Conservation (phyloP, 2,888 invertebrate genomes). For the Phengaris arion region DNA sequence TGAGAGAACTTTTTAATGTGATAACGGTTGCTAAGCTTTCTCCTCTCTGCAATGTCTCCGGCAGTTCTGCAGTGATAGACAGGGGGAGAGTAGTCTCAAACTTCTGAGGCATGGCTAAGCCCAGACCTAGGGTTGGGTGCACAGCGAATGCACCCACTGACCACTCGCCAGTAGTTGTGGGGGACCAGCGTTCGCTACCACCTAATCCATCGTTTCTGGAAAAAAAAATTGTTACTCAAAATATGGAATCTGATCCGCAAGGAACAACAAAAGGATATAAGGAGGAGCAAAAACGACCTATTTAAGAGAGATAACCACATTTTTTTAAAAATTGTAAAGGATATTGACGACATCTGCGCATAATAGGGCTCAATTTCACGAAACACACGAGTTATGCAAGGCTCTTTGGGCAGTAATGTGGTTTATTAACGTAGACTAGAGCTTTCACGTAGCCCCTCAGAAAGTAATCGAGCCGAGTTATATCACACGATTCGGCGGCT, state of each 20-base stretch:
- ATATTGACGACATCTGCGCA: too few relatives aligned
- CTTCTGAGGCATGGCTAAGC: conserved; percentile 57
- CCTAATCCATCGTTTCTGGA: conserved; percentile 67
- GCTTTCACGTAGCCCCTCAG: too few relatives aligned
- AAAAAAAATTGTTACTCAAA: conserved; percentile 27
- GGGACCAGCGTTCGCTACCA: conserved; percentile 62
- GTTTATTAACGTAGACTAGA: too few relatives aligned
- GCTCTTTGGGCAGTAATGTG: too few relatives aligned
- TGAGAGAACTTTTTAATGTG: conserved; percentile 92
- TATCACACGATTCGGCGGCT: too few relatives aligned
- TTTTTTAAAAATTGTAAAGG: too few relatives aligned
- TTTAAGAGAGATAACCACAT: too few relatives aligned
- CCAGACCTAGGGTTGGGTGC: conserved; percentile 67
- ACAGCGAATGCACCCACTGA: conserved; percentile 70
- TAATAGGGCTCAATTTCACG: too few relatives aligned
- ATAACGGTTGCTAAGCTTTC: conserved; percentile 94
- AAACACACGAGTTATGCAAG: too few relatives aligned
- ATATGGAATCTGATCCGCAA: background rate
- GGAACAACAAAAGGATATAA: background rate
- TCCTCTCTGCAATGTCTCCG: conserved; percentile 91
- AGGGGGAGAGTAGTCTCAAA: conserved; percentile 81
- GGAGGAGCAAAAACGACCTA: background rate
- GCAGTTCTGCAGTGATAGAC: conserved; percentile 91
- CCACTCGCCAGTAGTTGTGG: conserved; percentile 58
- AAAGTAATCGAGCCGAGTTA: too few relatives aligned